These are phyloP conservation scores for Myotis vivesi DNA, from an alignment of 2,797 vertebrate genomes.

Conservation along the genomic window DNA sequence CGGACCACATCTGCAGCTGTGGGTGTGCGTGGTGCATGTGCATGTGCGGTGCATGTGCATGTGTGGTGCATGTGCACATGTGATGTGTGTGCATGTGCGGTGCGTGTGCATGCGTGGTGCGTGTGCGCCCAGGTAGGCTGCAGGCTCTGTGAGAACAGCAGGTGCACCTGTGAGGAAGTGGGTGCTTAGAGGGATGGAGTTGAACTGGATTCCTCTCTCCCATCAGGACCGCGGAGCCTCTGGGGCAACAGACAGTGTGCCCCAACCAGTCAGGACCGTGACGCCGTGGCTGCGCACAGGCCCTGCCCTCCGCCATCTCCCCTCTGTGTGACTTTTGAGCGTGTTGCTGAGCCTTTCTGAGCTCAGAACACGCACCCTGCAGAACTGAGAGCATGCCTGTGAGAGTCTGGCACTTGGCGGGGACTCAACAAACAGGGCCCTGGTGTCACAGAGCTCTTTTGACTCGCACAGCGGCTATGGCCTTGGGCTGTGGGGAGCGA, in stretches of 20 bases:
- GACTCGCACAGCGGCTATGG: not conserved
- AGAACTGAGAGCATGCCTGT: not conserved
- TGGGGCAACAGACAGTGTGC: rapidly evolving
- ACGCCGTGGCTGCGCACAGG: not conserved
- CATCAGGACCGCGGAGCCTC: not conserved
- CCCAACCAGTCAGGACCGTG: not conserved
- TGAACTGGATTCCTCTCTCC: not conserved
- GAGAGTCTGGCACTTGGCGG: not conserved
- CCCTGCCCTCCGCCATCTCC: not conserved
- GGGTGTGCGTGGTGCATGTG: rapidly evolving
- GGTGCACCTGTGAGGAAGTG: not conserved
- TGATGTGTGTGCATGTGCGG: too few species aligned
- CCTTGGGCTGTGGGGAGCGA: too few species aligned
- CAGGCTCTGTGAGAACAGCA: not conserved
- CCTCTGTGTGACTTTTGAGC: not conserved
- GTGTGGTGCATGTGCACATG: rapidly evolving
- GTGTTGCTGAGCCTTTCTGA: not conserved
- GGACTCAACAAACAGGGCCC: not conserved
- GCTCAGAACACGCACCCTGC: not conserved
- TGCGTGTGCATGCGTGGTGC: too few species aligned
- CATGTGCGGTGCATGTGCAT: not conserved
- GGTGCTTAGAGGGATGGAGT: not conserved
- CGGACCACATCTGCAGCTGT: not conserved
- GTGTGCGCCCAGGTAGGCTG: not conserved
- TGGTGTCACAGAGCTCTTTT: not conserved